phyloP scores from a whole-genome alignment of 1,140 invertebrate species.

The Anthonomus grandis region DNA sequence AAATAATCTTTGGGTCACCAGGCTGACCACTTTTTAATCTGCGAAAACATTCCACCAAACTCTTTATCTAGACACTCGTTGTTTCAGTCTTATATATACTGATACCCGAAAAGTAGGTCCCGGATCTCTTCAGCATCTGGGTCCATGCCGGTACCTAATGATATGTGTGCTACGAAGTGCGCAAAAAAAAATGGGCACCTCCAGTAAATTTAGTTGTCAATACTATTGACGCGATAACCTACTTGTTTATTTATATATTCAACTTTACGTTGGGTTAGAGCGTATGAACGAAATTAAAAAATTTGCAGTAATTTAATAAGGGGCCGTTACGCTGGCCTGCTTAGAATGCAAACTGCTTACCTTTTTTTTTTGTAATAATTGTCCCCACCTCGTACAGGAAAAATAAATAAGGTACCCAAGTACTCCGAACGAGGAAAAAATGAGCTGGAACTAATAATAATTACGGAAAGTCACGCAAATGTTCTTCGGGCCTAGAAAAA shows the following conservation, averaged over 20 bases:
- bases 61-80: conserved; percentile 8
- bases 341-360: too few species aligned
- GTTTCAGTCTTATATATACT: too few species aligned
- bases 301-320: too few species aligned
- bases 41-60: not conserved
- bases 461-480: conserved; percentile 11
- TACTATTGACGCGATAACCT: conserved; percentile 18
- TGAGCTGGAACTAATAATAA: conserved; percentile 2
- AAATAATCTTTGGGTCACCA: too few species aligned
- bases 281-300: too few species aligned
- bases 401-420: conserved; percentile 9
- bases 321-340: too few species aligned
- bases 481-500: conserved; percentile 3
- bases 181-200: conserved; percentile 21
- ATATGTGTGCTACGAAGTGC: conserved; percentile 21
- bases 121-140: conserved; percentile 17
- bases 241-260: conserved; percentile 7
- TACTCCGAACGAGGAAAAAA: not conserved
- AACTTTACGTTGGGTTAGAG: too few species aligned
- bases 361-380: too few species aligned
- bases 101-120: conserved; percentile 27
- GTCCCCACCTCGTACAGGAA: conserved; percentile 5
- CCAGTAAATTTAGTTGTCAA: conserved; percentile 17
- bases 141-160: conserved; percentile 14
- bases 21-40: too few species aligned